Evolutionary conservation across 2,888 invertebrate species (phyloP), one percentile per base, ranked within the genome.

Genomic region (Heliconius hortense): DNA sequence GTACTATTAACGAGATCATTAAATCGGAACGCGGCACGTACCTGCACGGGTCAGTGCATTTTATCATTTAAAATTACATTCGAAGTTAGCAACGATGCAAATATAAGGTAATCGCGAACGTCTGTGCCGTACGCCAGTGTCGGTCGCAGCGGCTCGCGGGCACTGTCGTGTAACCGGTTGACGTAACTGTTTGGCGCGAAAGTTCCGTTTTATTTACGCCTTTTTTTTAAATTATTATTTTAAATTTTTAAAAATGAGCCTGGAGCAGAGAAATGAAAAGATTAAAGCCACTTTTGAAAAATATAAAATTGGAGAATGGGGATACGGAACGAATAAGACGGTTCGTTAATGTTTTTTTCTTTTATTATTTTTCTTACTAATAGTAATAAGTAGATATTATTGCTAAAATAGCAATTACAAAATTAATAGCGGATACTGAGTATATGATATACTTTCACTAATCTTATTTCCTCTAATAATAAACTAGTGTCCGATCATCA

Each of bases 291-390:
- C 92, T 56, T 94, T 88, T 77, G 93, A 94, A 80, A 93, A 90
- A 83, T 94, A 85, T 80, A 92, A 91, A 81, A 93, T 93, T 73
- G 90, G 86, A 7, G 85, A 90, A 82, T 94, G 94, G 94, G 94
- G 94, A 39, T 88, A 88, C 69, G 80, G 75, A 48, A 83, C 84
- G 80, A 80, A 84, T 28, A 85, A 86, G 84, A 80, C 84, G 91
- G 93, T 93, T 83, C 80, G 90, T 89, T 77, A 75, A 80, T 81
- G 71, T 71, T 74, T 64, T 75, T 90, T 82, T 80, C 18, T 81
- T 62, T 63, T 63, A 26, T 67, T 43, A 48, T 35, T 15, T 67
- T 21, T 53, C 0, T 24, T 64, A 31, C 28, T 39, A 56, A 71
- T 21, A 26, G 10, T 24, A 39, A 62, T 13, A 43, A 39, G 8